Conservation (phyloP, 2,888 invertebrate genomes). For the Sicus ferrugineus region DNA sequence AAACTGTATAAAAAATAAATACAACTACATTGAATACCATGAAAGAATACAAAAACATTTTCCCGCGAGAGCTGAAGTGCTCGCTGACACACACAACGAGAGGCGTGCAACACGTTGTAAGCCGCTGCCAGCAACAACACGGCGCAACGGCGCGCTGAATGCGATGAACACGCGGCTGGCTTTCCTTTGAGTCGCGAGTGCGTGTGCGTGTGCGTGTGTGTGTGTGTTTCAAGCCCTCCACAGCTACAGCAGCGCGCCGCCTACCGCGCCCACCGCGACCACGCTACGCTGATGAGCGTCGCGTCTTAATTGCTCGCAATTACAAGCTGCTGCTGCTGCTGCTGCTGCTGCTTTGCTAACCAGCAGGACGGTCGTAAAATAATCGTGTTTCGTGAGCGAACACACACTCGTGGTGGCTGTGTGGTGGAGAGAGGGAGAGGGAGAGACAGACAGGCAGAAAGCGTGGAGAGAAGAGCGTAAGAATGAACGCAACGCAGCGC, state of each 20-base stretch:
- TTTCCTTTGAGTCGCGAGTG: neutral
- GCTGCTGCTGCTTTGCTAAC: conserved; percentile 3
- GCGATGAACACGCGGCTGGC: too few relatives aligned
- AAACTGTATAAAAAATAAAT: too few relatives aligned
- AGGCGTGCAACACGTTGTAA: too few relatives aligned
- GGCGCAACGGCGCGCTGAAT: too few relatives aligned
- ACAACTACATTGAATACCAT: too few relatives aligned
- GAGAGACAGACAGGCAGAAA: neutral
- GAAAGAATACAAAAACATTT: too few relatives aligned
- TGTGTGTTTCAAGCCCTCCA: neutral
- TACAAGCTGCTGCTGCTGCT: conserved; percentile 7
- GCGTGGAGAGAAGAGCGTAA: too few relatives aligned
- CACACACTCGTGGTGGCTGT: neutral
- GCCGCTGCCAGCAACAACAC: too few relatives aligned
- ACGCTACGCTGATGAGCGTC: neutral
- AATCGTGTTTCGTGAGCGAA: neutral
- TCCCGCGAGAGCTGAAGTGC: too few relatives aligned
- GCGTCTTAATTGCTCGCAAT: conserved; percentile 10
- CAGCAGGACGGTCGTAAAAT: conserved; percentile 12
- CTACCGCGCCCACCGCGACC: neutral
- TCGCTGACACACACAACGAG: too few relatives aligned
- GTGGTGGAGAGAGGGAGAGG: neutral
- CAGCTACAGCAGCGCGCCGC: neutral
- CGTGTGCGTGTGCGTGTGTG: too few relatives aligned
- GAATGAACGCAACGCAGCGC: too few relatives aligned